Conservation (phyloP, 2,113 vertebrate genomes). For the Phodopus roborovskii region DNA sequence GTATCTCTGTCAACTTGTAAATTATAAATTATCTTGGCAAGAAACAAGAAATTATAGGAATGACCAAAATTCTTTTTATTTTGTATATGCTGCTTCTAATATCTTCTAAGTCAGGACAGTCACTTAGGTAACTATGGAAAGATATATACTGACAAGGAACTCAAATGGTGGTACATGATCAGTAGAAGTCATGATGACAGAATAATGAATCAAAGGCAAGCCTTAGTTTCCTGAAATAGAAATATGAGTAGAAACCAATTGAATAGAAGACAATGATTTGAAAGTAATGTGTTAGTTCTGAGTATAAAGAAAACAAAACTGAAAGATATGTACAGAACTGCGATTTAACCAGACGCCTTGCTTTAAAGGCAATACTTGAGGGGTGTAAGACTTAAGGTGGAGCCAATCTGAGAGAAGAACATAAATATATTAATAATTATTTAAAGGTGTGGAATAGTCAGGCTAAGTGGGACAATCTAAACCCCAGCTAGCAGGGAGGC, state of each 20-base stretch:
- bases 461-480: background rate
- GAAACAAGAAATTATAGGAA: background rate
- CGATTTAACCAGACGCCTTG: background rate
- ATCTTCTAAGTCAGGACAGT: background rate
- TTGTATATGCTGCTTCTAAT: background rate
- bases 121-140: background rate
- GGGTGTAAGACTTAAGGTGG: background rate
- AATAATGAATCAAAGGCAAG: constrained; percentile 5
- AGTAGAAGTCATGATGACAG: background rate
- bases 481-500: background rate
- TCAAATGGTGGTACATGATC: background rate
- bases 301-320: background rate
- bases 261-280: background rate
- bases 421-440: background rate
- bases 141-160: background rate
- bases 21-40: constrained; percentile 36
- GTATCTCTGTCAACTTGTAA: constrained; percentile 20
- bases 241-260: background rate
- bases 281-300: background rate
- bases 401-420: background rate
- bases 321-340: background rate
- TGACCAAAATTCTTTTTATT: background rate
- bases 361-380: background rate
- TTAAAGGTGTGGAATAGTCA: background rate
- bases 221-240: background rate